phyloP scores from a whole-genome alignment of 2,113 vertebrate genomes.

The Oenanthe melanoleuca region DNA sequence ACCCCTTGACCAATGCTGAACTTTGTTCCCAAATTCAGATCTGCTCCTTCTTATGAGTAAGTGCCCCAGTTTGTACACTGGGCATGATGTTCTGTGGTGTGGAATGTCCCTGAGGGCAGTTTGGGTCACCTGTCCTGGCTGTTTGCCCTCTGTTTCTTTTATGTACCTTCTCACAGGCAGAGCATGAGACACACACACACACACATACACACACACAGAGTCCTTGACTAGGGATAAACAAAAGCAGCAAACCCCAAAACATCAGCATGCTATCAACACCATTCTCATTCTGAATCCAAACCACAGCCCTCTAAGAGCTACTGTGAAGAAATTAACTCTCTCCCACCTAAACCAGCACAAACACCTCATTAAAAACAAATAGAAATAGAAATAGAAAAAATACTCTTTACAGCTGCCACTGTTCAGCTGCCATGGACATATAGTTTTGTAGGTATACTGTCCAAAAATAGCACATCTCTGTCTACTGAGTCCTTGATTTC shows the following conservation, averaged over 20 bases:
- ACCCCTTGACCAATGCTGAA: background rate
- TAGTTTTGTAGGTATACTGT: background rate
- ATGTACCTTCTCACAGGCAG: background rate
- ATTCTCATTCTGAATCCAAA: background rate
- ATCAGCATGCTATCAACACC: background rate
- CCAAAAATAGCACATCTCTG: background rate
- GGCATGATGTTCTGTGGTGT: background rate
- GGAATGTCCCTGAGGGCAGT: background rate
- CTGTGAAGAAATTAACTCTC: background rate
- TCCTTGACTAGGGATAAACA: background rate
- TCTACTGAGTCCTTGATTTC: background rate
- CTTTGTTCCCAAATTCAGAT: background rate
- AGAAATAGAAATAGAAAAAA: background rate
- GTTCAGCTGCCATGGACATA: background rate
- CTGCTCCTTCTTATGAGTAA: accelerated
- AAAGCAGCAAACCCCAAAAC: background rate
- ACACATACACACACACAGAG: background rate
- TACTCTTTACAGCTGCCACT: background rate
- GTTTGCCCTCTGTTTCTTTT: background rate
- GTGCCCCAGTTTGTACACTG: background rate
- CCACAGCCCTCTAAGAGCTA: background rate
- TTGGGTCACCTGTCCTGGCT: background rate
- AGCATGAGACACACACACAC: background rate
- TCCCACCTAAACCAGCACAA: background rate
- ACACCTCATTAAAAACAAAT: background rate